Evolutionary conservation across 2,888 invertebrate genomes (phyloP).

Genomic region (Zaprionus lineosus): DNA sequence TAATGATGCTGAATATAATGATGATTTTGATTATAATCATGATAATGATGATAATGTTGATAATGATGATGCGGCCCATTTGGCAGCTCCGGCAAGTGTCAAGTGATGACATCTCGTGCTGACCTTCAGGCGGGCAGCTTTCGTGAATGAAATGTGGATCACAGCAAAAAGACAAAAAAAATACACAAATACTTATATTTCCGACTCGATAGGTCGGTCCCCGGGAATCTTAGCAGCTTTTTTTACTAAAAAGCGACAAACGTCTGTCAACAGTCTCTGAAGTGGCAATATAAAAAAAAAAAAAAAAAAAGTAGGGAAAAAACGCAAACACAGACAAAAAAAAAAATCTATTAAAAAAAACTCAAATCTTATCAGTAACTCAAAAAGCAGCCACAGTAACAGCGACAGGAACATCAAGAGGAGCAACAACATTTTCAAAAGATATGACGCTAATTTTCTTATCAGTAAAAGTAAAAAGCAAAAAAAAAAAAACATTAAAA

Average conservation of each 20-base stretch:
- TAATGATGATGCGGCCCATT: constrained; percentile 42
- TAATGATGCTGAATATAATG: constrained; percentile 10
- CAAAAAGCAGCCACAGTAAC: constrained; percentile 6
- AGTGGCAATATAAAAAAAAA: neutral
- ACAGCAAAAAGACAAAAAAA: neutral
- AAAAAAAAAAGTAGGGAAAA: constrained; percentile 2
- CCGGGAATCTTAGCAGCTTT: constrained; percentile 10
- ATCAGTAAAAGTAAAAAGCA: constrained; percentile 34
- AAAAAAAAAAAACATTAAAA: constrained; percentile 4
- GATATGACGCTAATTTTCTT: constrained; percentile 53
- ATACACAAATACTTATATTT: neutral
- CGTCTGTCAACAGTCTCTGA: constrained; percentile 31
- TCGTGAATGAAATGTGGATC: constrained; percentile 57
- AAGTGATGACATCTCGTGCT: constrained; percentile 59
- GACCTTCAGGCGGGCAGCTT: constrained; percentile 48
- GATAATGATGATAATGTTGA: constrained; percentile 1
- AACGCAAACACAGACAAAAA: neutral
- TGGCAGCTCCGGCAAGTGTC: constrained; percentile 33
- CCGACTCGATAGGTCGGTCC: neutral
- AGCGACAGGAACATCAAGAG: constrained; percentile 3
- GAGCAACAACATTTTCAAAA: constrained; percentile 5
- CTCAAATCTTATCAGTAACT: constrained; percentile 49
- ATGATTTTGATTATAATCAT: constrained; percentile 7
- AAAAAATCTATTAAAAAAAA: constrained; percentile 5
- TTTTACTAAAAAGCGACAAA: constrained; percentile 25